A percentile compares a stretch with the other conserved stretches of the same genome.
Conservation (phyloP, 23 tunicate genomes). For the Ascidia mentula region DNA sequence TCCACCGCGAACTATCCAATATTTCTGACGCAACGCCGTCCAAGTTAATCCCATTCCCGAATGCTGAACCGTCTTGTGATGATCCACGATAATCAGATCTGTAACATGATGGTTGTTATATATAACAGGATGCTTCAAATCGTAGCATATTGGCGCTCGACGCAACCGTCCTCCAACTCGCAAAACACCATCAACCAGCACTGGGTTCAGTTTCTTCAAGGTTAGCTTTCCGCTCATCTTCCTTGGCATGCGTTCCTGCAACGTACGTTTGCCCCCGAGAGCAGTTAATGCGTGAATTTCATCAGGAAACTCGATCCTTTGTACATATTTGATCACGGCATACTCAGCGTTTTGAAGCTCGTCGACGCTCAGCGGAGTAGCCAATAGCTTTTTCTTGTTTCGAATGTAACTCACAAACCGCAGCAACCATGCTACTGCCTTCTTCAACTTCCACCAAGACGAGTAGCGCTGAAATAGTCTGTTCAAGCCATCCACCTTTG, state of each 20-base stretch:
- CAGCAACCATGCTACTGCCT: neutral
- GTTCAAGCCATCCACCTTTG: neutral
- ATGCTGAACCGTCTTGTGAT: neutral
- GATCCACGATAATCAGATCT: neutral
- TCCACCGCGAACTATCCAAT: neutral
- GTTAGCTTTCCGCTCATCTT: neutral
- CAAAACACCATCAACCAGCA: conserved; percentile 5
- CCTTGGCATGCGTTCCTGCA: neutral
- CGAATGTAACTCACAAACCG: neutral
- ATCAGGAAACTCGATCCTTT: neutral
- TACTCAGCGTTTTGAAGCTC: neutral
- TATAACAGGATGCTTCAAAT: neutral
- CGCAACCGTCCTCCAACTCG: neutral
- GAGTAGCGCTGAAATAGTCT: neutral
- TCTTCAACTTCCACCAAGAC: neutral
- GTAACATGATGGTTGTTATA: neutral
- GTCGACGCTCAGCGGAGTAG: neutral
- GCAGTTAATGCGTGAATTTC: neutral
- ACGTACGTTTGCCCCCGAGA: neutral
- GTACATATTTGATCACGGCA: conserved; percentile 5
- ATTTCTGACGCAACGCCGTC: neutral
- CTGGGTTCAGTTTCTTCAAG: neutral
- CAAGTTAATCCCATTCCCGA: neutral
- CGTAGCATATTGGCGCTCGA: neutral
- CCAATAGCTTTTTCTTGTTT: neutral